Base-by-base conservation (phyloP, 1,140 invertebrate species). In the Parasteatoda tepidariorum region DNA sequence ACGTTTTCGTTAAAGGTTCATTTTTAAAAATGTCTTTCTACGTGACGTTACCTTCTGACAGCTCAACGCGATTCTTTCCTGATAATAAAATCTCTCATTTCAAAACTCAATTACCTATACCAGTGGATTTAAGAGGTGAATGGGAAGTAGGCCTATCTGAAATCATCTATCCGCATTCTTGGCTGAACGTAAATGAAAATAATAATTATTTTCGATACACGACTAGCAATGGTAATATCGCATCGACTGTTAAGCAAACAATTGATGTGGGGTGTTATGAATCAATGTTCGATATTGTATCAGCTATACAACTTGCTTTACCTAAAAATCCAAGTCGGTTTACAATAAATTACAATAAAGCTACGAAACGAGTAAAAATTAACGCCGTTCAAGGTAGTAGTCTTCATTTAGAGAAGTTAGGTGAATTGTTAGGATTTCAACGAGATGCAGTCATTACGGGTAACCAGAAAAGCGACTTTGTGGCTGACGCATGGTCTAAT, bases 111-210 rank as follows among this genome's bases (percentile, higher is more conserved):
- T 18, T 71, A 0, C 68, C 68, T 30, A 30, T 6, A 4, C 18
- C 28, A 9, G 9, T 59, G 9, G 9, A 26, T 18, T 73, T 59
- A 22, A 26, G 26, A 26, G 67, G 67, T 26, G 33, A 54, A 18
- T 73, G 70, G 70, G 54, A 73, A 59, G 55, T 73, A 9, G 55
- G 28, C 57, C 15, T 73, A 24, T 24, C 24, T 5, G 54, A 59
- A 59, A 33, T 73, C 13, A 34, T 73, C 34, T 73, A 73, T 24
- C 70, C 70, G 2, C 55, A 73, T n/a, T 55, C 70, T 24, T 73
- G 70, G 55, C 55, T 31, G 24, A 73, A 73, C 59, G 26, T 73
- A n/a, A 57, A 73, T 33, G 54, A 59, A 33, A 18, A 34, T 9
- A 73, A 66, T 66, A 66, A 66, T 34, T 30, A 15, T 18, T 66